Evolutionary conservation across 2,888 invertebrate genomes (phyloP).

Genomic region (Caenorhabditis panamensis): DNA sequence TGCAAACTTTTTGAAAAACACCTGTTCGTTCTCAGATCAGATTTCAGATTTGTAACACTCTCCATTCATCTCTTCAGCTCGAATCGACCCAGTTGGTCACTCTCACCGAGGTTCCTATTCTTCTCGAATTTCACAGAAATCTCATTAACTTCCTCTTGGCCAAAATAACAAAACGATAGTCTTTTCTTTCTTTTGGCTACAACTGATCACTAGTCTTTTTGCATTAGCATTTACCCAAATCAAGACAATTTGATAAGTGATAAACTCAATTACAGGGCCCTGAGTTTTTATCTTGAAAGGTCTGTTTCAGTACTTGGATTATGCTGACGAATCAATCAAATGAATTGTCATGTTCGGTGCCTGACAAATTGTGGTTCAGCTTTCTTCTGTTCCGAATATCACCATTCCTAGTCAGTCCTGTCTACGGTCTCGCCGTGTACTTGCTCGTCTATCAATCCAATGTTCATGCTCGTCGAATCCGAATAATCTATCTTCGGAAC

Average conservation of each 20-base stretch:
- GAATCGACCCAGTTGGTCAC: no score
- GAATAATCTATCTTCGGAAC: conserved; percentile 37
- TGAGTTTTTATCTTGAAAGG: neutral
- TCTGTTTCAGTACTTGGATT: conserved; percentile 4
- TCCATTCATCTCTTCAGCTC: no score
- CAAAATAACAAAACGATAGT: neutral
- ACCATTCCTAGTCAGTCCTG: conserved; percentile 29
- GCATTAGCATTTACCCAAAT: neutral
- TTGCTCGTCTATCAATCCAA: conserved; percentile 34
- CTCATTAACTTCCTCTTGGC: neutral
- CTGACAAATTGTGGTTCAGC: conserved; percentile 19
- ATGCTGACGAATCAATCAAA: conserved; percentile 16
- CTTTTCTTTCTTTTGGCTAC: neutral
- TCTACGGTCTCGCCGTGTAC: conserved; percentile 23
- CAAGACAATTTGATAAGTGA: neutral
- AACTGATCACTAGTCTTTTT: conserved; percentile 2
- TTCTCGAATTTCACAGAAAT: neutral
- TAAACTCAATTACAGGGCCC: neutral
- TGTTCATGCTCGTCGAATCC: conserved; percentile 39
- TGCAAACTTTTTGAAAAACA: no score
- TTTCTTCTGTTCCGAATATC: conserved; percentile 29
- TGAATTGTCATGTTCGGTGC: conserved; percentile 14
- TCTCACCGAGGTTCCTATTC: no score
- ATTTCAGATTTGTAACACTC: no score
- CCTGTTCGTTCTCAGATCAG: neutral